Evolutionary conservation across 2,888 invertebrate genomes (phyloP).

Genomic region (Ectropis crepuscularia): DNA sequence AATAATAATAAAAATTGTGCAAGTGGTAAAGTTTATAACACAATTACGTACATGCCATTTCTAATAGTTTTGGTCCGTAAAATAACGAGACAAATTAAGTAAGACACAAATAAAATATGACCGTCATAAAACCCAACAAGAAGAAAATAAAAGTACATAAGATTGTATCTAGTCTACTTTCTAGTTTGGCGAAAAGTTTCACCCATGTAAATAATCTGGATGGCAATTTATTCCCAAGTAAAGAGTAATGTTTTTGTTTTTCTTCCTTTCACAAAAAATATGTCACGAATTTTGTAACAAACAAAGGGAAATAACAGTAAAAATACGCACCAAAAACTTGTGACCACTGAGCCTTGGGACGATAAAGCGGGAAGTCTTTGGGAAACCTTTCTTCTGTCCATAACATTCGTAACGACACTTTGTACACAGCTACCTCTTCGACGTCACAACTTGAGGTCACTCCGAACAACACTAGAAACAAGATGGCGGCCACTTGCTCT

Average conservation of each 20-base stretch:
- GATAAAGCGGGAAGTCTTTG: constrained; percentile 93
- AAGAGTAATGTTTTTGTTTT: constrained; percentile 35
- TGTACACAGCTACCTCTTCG: constrained; percentile 93
- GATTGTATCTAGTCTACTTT: constrained; percentile 12
- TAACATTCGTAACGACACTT: constrained; percentile 92
- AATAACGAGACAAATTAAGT: too few relatives aligned
- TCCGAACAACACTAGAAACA: constrained; percentile 60
- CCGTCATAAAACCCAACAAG: background rate
- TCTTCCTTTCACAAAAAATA: constrained; percentile 28
- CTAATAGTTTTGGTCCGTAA: too few relatives aligned
- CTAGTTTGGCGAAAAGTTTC: constrained; percentile 21
- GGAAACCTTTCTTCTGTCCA: constrained; percentile 96
- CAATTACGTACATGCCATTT: too few relatives aligned
- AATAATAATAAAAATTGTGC: too few relatives aligned
- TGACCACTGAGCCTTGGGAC: constrained; percentile 97
- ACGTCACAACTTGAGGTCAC: constrained; percentile 85
- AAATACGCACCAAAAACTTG: constrained; percentile 92
- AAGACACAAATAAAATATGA: too few relatives aligned
- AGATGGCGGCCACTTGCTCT: constrained; percentile 69
- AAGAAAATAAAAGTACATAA: background rate
- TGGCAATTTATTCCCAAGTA: constrained; percentile 19
- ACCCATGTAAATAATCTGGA: constrained; percentile 22
- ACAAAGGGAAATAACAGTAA: constrained; percentile 35
- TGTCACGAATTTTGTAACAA: constrained; percentile 20
- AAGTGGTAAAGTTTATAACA: too few relatives aligned